These are phyloP conservation scores for Hypsopygia costalis DNA, from an alignment of 2,888 invertebrate genomes.

Conservation along the genomic window DNA sequence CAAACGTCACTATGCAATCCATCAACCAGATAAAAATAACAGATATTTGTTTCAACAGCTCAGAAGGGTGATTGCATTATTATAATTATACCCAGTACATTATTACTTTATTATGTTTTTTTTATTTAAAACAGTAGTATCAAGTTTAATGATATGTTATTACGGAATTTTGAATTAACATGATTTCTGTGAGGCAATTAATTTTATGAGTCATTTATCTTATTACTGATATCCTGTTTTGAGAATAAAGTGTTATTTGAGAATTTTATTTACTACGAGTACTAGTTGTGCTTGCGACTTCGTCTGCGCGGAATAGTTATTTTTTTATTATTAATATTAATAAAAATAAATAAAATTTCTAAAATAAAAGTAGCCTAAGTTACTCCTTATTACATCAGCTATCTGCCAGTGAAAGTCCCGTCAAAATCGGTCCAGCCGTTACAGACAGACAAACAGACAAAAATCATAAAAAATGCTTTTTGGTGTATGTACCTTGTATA, in stretches of 20 bases:
- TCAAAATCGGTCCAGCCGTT: too few species aligned
- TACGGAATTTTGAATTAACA: conserved; percentile 8
- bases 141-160: conserved; percentile 8
- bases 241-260: not conserved
- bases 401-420: too few species aligned
- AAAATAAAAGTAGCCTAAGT: too few species aligned
- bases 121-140: conserved; percentile 5
- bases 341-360: too few species aligned
- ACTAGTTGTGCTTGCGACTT: too few species aligned
- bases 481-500: too few species aligned
- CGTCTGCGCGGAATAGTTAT: too few species aligned
- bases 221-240: conserved; percentile 2
- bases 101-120: conserved; percentile 6
- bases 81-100: not conserved
- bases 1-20: not conserved
- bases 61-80: conserved; percentile 5
- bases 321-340: too few species aligned
- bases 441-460: too few species aligned
- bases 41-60: conserved; percentile 10
- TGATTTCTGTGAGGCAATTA: not conserved
- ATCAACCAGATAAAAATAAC: not conserved
- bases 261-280: not conserved
- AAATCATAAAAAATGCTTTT: too few species aligned
- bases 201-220: conserved; percentile 3
- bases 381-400: too few species aligned